phyloP scores from a whole-genome alignment of 2,888 invertebrate species.

The Campoplex nolae region DNA sequence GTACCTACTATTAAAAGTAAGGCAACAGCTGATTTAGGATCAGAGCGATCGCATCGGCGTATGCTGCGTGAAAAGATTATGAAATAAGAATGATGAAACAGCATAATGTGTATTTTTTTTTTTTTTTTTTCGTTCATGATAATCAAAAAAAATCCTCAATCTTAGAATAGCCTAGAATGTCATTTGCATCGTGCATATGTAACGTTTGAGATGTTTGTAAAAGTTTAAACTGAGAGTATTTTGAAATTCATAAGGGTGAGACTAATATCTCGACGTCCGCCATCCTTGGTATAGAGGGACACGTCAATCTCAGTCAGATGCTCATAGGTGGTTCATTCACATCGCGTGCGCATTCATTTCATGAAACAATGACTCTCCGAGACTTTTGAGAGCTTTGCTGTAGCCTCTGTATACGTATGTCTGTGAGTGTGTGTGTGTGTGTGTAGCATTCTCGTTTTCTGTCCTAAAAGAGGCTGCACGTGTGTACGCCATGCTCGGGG shows the following conservation, averaged over 20 bases:
- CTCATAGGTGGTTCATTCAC: constrained; percentile 61
- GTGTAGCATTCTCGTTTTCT: constrained; percentile 20
- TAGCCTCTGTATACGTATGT: background rate
- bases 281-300: constrained; percentile 31
- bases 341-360: constrained; percentile 73
- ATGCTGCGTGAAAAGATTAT: background rate
- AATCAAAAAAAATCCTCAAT: background rate
- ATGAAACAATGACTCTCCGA: constrained; percentile 72
- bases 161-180: background rate
- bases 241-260: background rate
- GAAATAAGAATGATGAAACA: no score
- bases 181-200: constrained; percentile 22
- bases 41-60: background rate
- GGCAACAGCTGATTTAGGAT: background rate
- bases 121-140: background rate
- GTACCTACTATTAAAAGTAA: no score
- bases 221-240: constrained; percentile 33
- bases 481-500: constrained; percentile 6
- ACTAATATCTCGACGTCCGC: background rate
- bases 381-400: constrained; percentile 61
- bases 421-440: background rate
- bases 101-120: background rate
- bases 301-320: constrained; percentile 60
- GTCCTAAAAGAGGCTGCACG: constrained; percentile 7
- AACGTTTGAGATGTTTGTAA: background rate